Conservation (phyloP, 2,113 vertebrate genomes). For the Dissostichus mawsoni region DNA sequence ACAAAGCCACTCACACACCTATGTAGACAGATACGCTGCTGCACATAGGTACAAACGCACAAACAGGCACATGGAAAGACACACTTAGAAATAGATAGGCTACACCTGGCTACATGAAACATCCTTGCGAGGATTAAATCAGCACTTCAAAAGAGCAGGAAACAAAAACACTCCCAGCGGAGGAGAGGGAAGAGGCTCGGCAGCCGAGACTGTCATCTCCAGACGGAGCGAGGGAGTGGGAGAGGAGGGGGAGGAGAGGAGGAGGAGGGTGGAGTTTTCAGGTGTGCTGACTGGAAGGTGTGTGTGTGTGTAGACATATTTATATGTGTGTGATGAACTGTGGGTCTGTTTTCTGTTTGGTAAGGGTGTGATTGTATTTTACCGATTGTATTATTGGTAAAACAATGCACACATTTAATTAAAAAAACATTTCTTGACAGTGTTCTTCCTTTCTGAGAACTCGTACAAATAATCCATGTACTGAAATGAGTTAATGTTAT, state of each 20-base stretch:
- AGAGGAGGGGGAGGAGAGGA: slow-evolving; percentile 51
- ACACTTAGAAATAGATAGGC: slow-evolving; percentile 71
- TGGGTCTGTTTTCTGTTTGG: slow-evolving; percentile 22
- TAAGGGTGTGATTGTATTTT: slow-evolving; percentile 21
- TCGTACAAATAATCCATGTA: neutral
- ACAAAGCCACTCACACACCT: slow-evolving; percentile 61
- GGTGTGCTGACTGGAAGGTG: slow-evolving; percentile 63
- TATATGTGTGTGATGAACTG: slow-evolving; percentile 7
- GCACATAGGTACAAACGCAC: slow-evolving; percentile 44
- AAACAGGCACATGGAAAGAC: slow-evolving; percentile 52
- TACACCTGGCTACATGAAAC: slow-evolving; percentile 78
- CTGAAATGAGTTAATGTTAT: neutral
- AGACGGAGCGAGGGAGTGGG: slow-evolving; percentile 56
- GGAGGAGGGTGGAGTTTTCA: slow-evolving; percentile 72
- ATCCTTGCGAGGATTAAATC: slow-evolving; percentile 84
- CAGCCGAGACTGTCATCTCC: slow-evolving; percentile 76
- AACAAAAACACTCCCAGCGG: slow-evolving; percentile 80
- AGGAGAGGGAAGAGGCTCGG: slow-evolving; percentile 74
- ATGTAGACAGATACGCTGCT: slow-evolving; percentile 44
- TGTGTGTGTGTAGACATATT: slow-evolving; percentile 33
- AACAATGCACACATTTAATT: neutral
- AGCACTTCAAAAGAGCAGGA: slow-evolving; percentile 85
- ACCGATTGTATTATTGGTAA: slow-evolving; percentile 11
- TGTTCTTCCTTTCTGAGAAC: neutral
- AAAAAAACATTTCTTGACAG: neutral